Evolutionary conservation across 2,113 vertebrate species (phyloP).

Genomic region (Ahaetulla prasina): DNA sequence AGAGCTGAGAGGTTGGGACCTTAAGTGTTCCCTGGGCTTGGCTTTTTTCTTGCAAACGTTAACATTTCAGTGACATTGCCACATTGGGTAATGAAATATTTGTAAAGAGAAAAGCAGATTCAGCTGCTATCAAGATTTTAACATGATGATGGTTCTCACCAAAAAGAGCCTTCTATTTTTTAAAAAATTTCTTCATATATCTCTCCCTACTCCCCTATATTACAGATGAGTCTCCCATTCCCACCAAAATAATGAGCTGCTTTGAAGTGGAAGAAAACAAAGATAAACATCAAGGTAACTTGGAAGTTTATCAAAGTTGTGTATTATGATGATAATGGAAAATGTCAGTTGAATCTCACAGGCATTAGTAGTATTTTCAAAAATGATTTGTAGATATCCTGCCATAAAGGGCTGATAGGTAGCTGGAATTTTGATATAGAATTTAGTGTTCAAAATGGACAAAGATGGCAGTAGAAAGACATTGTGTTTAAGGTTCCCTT

Average conservation of each 20-base stretch:
- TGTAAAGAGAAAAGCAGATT: background rate
- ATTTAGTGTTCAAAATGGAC: background rate
- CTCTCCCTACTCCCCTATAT: background rate
- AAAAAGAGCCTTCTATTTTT: background rate
- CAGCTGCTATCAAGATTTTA: background rate
- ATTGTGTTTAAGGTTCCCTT: background rate
- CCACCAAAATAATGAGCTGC: slow-evolving; percentile 57
- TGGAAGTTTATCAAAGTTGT: background rate
- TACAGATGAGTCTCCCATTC: slow-evolving; percentile 48
- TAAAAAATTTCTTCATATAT: background rate
- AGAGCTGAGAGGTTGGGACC: background rate
- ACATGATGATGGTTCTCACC: background rate
- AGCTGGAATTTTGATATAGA: background rate
- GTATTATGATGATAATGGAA: background rate
- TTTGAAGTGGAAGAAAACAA: slow-evolving; percentile 30
- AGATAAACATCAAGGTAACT: slow-evolving; percentile 53
- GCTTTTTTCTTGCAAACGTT: background rate
- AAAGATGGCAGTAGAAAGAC: background rate
- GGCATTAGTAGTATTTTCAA: background rate
- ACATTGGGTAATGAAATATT: background rate
- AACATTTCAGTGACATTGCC: background rate
- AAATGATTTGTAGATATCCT: background rate
- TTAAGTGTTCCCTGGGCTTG: background rate
- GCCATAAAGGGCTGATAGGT: background rate
- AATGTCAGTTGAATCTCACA: background rate